Percentiles rank a stretch among this genome's conserved stretches.
phyloP scores from a whole-genome alignment of 2,888 invertebrate species.

The Lasioglossum villosulum region DNA sequence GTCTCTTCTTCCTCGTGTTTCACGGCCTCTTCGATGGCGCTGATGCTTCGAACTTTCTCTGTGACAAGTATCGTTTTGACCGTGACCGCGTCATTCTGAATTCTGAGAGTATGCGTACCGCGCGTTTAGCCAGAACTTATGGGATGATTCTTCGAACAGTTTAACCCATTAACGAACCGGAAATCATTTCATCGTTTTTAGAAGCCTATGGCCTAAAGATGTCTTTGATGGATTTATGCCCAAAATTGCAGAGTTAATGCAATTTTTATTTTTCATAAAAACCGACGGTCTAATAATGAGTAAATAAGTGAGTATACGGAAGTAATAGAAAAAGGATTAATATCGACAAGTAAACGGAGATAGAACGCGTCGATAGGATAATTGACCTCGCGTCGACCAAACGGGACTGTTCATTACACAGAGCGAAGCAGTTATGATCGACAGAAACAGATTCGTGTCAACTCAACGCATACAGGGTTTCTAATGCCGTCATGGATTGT shows the following conservation, averaged over 20 bases:
- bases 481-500: not conserved
- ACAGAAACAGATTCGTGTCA: not conserved
- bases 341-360: not conserved
- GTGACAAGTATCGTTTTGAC: slow-evolving; percentile 81
- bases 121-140: not conserved
- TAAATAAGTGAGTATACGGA: not conserved
- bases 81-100: slow-evolving; percentile 14
- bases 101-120: not conserved
- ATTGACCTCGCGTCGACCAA: not conserved
- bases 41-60: slow-evolving; percentile 79
- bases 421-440: not conserved
- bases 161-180: not conserved
- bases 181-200: not conserved
- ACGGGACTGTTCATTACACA: not conserved
- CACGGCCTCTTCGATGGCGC: slow-evolving; percentile 44
- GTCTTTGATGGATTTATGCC: no score
- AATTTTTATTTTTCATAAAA: not conserved
- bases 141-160: not conserved
- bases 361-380: not conserved
- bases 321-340: not conserved
- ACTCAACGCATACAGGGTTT: not conserved
- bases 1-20: slow-evolving; percentile 13
- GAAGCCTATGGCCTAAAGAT: not conserved
- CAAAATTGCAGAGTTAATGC: no score
- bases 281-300: not conserved